Base-by-base conservation (phyloP, 2,113 vertebrate genomes). In the Stigmatopora argus region DNA sequence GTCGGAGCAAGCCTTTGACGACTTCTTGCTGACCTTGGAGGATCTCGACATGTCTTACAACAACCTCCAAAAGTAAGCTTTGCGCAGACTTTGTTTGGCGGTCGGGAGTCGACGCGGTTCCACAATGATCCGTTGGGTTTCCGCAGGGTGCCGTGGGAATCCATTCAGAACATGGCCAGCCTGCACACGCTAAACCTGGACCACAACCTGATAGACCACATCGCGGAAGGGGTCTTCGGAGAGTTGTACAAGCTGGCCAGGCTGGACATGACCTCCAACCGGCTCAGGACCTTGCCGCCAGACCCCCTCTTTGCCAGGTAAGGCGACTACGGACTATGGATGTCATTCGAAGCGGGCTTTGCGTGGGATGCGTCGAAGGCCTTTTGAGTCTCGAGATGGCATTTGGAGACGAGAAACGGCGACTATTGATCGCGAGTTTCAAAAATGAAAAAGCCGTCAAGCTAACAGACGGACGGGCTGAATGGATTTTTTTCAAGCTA, bases 41-140 rank as follows among this genome's bases (percentile, higher is more conserved):
- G 94, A 96, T 82, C 90, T 96, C 17, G 94, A 96, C 64, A 59
- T 96, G 77, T 96, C 94, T 72, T 96, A 95, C 86, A 96, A 96
- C 79, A 96, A 96, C 79, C 91, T 96, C 74, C 89, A 88, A 45
- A 87, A 69, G 86, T 87, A 63, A 67, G 19, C 3, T 10, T 13
- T 8, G 11, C 13, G n/a, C 26, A 31, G 26, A 31, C 26, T 31
- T 31, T 31, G 26, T 31, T 31, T 31, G 26, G 26, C 26, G 26
- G n/a, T n/a, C n/a, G n/a, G n/a, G n/a, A n/a, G n/a, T n/a, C n/a
- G n/a, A n/a, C n/a, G n/a, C n/a, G n/a, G 26, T 31, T 31, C 26
- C 26, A 55, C 38, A 34, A 11, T 21, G 7, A 21, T 64, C 17
- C 31, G 4, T 67, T 34, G 60, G 18, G 31, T 64, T 78, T 49